phyloP scores from a whole-genome alignment of 2,888 invertebrate genomes.

The Poecilus cupreus region DNA sequence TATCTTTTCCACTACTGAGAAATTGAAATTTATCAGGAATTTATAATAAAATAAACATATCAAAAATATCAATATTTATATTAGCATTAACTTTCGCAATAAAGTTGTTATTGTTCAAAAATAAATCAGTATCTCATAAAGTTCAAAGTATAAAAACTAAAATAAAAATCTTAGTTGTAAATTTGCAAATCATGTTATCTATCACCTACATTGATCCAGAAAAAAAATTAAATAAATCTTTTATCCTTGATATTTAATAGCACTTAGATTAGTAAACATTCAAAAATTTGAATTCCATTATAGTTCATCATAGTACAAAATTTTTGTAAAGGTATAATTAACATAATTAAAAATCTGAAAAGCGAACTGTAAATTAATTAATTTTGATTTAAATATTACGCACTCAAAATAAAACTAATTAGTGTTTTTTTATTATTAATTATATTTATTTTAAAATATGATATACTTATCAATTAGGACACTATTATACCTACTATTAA shows the following conservation, averaged over 20 bases:
- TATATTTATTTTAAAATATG: not conserved
- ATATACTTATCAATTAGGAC: not conserved
- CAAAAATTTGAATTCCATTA: not conserved
- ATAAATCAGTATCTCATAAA: not conserved
- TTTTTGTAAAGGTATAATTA: slow-evolving; percentile 4
- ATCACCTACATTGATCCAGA: not conserved
- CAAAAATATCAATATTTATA: not conserved
- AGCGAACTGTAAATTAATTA: not conserved
- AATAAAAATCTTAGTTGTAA: not conserved
- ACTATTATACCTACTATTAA: too few relatives aligned
- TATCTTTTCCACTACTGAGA: not conserved
- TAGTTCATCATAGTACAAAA: not conserved
- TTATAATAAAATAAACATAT: not conserved
- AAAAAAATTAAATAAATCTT: slow-evolving; percentile 4
- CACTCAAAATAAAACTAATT: not conserved
- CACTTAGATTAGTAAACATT: not conserved
- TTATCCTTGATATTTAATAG: slow-evolving; percentile 34
- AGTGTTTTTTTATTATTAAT: not conserved
- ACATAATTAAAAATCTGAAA: not conserved
- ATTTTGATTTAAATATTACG: not conserved
- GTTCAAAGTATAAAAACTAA: not conserved
- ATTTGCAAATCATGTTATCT: slow-evolving; percentile 19
- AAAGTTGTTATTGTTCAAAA: not conserved
- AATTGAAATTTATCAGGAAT: not conserved
- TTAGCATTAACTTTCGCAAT: not conserved